Percentiles rank a stretch among this genome's conserved stretches.
phyloP scores from a whole-genome alignment of 2,888 invertebrate genomes.

The Papilio demoleus region DNA sequence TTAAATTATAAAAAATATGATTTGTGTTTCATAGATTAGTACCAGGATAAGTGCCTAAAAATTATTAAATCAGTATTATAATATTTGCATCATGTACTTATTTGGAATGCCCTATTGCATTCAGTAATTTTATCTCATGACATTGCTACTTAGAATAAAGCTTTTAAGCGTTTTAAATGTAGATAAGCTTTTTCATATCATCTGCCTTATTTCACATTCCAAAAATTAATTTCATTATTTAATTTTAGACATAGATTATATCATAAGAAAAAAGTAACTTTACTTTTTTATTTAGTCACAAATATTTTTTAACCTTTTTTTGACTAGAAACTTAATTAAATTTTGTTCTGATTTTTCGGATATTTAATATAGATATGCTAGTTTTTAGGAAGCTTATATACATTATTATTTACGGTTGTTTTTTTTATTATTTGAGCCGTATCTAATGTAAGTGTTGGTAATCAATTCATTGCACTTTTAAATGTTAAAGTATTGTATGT shows the following conservation, averaged over 20 bases:
- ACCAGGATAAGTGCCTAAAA: conserved; percentile 47
- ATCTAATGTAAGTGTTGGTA: conserved; percentile 8
- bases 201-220: conserved; percentile 43
- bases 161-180: conserved; percentile 31
- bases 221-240: conserved; percentile 33
- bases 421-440: conserved; percentile 2
- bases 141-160: conserved; percentile 10
- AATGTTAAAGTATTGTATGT: conserved; percentile 17
- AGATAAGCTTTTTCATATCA: conserved; percentile 29
- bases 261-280: conserved; percentile 7
- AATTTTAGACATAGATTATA: conserved; percentile 19
- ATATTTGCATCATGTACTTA: conserved; percentile 45
- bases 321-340: background rate
- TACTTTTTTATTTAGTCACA: conserved; percentile 33
- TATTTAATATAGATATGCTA: conserved; percentile 18
- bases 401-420: conserved; percentile 13
- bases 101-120: conserved; percentile 38
- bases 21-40: conserved; percentile 30
- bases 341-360: conserved; percentile 2
- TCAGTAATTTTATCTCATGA: conserved; percentile 16
- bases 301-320: conserved; percentile 13
- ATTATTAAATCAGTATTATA: conserved; percentile 54
- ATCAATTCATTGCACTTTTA: conserved; percentile 18
- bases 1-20: background rate
- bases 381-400: conserved; percentile 24